Base-by-base conservation (phyloP, 2,113 vertebrate species). In the Chascanopsetta lugubris region DNA sequence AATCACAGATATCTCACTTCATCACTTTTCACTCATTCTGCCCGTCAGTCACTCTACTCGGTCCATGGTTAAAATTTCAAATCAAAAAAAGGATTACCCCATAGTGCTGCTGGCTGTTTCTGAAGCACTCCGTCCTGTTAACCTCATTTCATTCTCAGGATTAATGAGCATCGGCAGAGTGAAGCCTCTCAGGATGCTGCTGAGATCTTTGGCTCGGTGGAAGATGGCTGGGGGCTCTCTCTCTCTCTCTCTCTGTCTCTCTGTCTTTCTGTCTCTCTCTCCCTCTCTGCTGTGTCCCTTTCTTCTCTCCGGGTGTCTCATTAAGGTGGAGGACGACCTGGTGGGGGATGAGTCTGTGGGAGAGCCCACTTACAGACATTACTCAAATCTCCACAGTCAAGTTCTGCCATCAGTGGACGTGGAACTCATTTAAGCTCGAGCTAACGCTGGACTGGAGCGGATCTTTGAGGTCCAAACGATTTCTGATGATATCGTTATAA, bases 71-170 rank as follows among this genome's bases (percentile, higher is more conserved):
- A 57, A 74, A 18, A 42, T 4, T 15, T 3, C 12, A 38, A 38
- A 38, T 4, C 12, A 38, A 38, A 8, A 11, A 42, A 62, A 22
- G 8, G 72, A 66, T 62, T 60, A 26, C 61, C 45, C 51, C 30
- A 0, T 1, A 8, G 34, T 20, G 7, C 49, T 55, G 54, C 65
- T 50, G 59, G 66, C 58, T 54, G 57, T 45, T 54, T 59, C 76
- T 68, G 70, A 72, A 48, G 36, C 70, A 54, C 65, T 73, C 64
- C 11, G 53, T 3, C 47, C 73, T 29, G 68, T 76, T 74, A 73
- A 73, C 71, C 75, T 81, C 30, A 64, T 79, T 80, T 75, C 64
- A 61, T 70, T 75, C 67, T 58, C 15, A 0, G 63, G 48, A 77
- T 73, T 80, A 84, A 83, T 68, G 67, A 70, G 60, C 70, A 42